Evolutionary conservation across 64 coral and sea anemone species (phyloP).

Genomic region (Pachyseris speciosa): DNA sequence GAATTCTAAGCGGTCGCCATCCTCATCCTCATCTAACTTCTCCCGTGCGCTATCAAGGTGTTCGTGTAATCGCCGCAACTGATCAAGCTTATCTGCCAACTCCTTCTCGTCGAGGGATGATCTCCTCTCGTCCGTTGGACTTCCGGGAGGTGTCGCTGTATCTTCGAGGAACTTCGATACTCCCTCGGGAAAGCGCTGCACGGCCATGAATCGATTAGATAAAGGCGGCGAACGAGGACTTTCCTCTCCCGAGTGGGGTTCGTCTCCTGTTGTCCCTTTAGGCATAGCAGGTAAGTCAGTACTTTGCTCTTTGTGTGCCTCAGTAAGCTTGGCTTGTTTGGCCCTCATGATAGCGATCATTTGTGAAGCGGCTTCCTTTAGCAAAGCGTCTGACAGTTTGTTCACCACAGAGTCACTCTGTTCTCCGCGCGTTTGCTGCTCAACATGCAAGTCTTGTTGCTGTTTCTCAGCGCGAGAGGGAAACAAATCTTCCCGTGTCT

Average conservation of each 20-base stretch:
- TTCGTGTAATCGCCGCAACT: conserved; percentile 63
- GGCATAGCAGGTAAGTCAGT: neutral
- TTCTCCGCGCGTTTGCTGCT: neutral
- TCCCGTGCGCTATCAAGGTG: conserved; percentile 68
- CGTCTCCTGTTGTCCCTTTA: conserved; percentile 20
- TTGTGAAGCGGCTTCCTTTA: conserved; percentile 81
- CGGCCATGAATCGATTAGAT: conserved; percentile 73
- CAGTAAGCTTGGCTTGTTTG: conserved; percentile 20
- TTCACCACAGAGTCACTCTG: conserved; percentile 38
- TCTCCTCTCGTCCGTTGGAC: conserved; percentile 64
- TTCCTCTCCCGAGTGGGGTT: conserved; percentile 47
- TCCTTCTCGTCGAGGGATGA: conserved; percentile 71
- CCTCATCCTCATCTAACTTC: conserved; percentile 14
- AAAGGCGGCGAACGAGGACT: conserved; percentile 56
- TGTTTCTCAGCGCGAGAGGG: conserved; percentile 23
- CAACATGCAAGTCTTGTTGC: neutral
- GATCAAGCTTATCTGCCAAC: conserved; percentile 70
- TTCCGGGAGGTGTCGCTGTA: conserved; percentile 67
- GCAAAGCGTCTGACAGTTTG: conserved; percentile 73
- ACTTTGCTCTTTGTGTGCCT: neutral
- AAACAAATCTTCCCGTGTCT: neutral
- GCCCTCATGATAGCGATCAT: conserved; percentile 82
- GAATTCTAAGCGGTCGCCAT: conserved; percentile 67
- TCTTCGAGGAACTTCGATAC: conserved; percentile 66
- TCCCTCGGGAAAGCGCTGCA: conserved; percentile 71